A percentile compares a stretch with the other conserved stretches of the same genome.
These are phyloP conservation scores for Lamprologus speciosus DNA, from an alignment of 2,113 vertebrate species.

Conservation along the genomic window DNA sequence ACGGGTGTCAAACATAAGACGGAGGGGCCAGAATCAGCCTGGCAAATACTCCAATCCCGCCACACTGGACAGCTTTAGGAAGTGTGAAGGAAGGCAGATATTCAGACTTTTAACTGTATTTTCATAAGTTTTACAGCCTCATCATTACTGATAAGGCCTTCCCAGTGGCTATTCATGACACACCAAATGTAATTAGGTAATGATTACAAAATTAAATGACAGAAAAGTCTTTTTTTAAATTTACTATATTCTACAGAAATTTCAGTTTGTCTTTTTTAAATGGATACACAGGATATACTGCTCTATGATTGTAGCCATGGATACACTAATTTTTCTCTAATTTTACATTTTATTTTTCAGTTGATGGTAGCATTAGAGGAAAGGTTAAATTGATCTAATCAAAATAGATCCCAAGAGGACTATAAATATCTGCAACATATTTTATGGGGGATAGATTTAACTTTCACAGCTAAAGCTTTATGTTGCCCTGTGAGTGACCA, in stretches of 20 bases:
- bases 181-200: not conserved
- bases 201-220: not conserved
- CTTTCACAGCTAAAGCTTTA: not conserved
- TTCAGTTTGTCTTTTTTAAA: not conserved
- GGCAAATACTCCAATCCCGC: not conserved
- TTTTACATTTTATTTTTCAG: not conserved
- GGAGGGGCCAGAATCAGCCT: not conserved
- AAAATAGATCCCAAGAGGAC: not conserved
- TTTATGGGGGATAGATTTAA: no score
- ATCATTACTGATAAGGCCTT: not conserved
- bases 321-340: not conserved
- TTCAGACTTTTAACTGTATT: not conserved
- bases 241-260: not conserved
- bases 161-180: not conserved
- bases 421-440: not conserved
- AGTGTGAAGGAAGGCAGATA: not conserved
- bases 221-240: not conserved
- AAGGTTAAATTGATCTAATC: not conserved
- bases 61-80: not conserved
- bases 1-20: not conserved
- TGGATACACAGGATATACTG: not conserved
- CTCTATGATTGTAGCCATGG: not conserved
- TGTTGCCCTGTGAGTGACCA: not conserved
- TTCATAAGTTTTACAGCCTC: not conserved
- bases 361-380: not conserved